Evolutionary conservation across 2,797 vertebrate genomes (phyloP).

Genomic region (Acipenser oxyrinchus): DNA sequence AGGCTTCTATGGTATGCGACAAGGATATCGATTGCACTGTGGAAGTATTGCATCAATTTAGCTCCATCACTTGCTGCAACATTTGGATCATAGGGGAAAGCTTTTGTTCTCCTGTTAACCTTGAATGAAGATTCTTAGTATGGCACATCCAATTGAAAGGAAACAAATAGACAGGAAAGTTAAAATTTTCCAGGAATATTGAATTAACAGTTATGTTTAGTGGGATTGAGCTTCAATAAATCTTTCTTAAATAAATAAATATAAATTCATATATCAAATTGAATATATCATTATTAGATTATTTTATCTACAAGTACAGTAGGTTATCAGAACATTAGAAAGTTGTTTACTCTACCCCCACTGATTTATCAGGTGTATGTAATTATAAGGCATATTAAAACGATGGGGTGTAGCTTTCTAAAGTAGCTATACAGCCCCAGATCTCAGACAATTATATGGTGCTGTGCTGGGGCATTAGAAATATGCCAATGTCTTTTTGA

Average conservation of each 20-base stretch:
- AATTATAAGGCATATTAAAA: conserved; percentile 9
- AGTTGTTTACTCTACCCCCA: conserved; percentile 15
- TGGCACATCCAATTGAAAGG: background rate
- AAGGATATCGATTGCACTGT: background rate
- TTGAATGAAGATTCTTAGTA: background rate
- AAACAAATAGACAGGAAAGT: too few relatives aligned
- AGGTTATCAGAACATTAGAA: conserved; percentile 17
- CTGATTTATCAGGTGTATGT: conserved; percentile 9
- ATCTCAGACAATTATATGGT: too few relatives aligned
- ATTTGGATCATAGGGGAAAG: background rate
- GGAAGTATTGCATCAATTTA: conserved; percentile 3
- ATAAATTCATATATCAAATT: conserved; percentile 17
- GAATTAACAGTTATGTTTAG: background rate
- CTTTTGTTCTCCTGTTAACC: conserved; percentile 16
- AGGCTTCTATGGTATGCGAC: background rate
- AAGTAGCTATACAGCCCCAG: too few relatives aligned
- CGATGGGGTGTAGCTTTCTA: background rate
- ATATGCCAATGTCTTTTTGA: too few relatives aligned
- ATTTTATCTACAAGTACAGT: conserved; percentile 21
- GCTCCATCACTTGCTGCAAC: conserved; percentile 17
- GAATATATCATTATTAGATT: conserved; percentile 24
- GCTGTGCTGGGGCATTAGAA: too few relatives aligned
- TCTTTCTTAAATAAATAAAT: conserved; percentile 21
- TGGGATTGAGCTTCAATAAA: conserved; percentile 19
- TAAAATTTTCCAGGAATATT: background rate